phyloP scores from a whole-genome alignment of 2,888 invertebrate genomes.

The Hydrotaea diabolus region DNA sequence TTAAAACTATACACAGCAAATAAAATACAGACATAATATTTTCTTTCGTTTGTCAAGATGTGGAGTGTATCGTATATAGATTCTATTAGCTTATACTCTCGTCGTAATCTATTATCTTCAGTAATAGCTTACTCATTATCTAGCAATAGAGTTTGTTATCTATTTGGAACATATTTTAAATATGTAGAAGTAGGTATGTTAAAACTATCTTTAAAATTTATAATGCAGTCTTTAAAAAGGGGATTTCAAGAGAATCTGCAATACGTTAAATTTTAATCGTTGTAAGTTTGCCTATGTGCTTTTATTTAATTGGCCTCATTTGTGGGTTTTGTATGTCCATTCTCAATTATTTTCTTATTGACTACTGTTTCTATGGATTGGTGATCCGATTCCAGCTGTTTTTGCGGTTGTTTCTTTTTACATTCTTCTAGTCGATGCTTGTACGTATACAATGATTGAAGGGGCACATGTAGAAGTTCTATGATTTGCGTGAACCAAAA shows the following conservation, averaged over 20 bases:
- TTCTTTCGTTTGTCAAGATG: slow-evolving; percentile 40
- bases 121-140: slow-evolving; percentile 1
- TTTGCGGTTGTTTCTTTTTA: slow-evolving; percentile 70
- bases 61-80: slow-evolving; percentile 54
- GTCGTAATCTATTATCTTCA: slow-evolving; percentile 3
- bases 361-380: slow-evolving; percentile 53
- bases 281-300: slow-evolving; percentile 30
- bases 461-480: slow-evolving; percentile 92
- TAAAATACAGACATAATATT: slow-evolving; percentile 45
- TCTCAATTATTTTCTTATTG: slow-evolving; percentile 72
- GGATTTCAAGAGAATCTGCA: slow-evolving; percentile 48
- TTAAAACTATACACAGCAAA: slow-evolving; percentile 57
- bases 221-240: slow-evolving; percentile 55
- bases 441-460: slow-evolving; percentile 89
- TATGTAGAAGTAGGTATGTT: slow-evolving; percentile 4
- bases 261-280: slow-evolving; percentile 57
- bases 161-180: slow-evolving; percentile 11
- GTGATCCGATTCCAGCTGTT: slow-evolving; percentile 51
- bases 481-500: slow-evolving; percentile 91
- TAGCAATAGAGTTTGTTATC: slow-evolving; percentile 41
- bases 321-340: slow-evolving; percentile 73
- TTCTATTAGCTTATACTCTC: slow-evolving; percentile 44
- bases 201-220: slow-evolving; percentile 32
- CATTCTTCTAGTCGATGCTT: slow-evolving; percentile 75
- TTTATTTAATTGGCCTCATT: slow-evolving; percentile 61